Evolutionary conservation across 53 echinoderm and acorn worm genomes (phyloP).

Genomic region (Actinopyga echinites): DNA sequence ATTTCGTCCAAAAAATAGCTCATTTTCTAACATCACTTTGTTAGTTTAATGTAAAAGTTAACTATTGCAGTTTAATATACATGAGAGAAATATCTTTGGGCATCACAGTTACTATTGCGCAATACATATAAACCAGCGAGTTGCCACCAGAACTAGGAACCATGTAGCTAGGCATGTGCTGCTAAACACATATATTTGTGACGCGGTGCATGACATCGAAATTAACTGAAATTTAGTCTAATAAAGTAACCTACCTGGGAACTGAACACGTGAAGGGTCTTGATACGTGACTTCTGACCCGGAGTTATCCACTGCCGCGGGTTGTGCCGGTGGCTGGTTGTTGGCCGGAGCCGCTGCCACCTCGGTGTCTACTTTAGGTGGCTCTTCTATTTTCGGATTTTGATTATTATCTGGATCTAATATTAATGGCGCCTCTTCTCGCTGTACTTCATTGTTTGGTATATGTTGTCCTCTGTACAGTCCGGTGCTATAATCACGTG

Average conservation of each 20-base stretch:
- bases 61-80: too few relatives aligned
- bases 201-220: too few relatives aligned
- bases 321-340: neutral
- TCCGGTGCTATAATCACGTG: neutral
- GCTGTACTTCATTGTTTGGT: neutral
- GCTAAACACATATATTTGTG: too few relatives aligned
- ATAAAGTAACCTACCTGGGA: constrained; percentile 3
- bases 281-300: constrained; percentile 3
- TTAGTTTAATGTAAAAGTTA: too few relatives aligned
- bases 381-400: neutral
- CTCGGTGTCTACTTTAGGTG: neutral
- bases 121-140: too few relatives aligned
- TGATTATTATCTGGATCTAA: neutral
- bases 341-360: neutral
- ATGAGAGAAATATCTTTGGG: too few relatives aligned
- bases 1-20: too few relatives aligned
- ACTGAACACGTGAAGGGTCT: constrained; percentile 16
- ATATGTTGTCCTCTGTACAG: neutral
- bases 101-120: too few relatives aligned
- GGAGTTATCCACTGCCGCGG: neutral
- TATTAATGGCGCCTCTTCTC: neutral
- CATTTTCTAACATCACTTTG: too few relatives aligned
- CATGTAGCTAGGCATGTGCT: too few relatives aligned
- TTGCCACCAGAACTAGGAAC: too few relatives aligned
- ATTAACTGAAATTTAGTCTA: too few relatives aligned